Evolutionary conservation across 2,888 invertebrate genomes (phyloP), one percentile per base, ranked within the genome.

Genomic region (Chrysomela aeneicollis): DNA sequence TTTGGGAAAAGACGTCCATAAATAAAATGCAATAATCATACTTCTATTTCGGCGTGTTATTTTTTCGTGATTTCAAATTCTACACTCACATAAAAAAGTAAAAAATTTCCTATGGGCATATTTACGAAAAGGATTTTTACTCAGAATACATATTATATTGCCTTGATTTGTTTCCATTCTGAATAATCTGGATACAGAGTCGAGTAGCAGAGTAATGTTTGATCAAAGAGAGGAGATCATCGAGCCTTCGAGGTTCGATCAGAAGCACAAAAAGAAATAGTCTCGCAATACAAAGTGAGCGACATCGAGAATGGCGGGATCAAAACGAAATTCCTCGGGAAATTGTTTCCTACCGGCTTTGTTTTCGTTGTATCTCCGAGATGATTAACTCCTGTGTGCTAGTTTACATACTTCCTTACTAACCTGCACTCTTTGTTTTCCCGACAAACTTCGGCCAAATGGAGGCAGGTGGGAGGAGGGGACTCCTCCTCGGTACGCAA

Each of bases 401-500:
- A 63, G 62, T 61, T 70, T 59, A 61, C 66, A 57, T 64, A 68
- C 66, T 50, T 66, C 47, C 85, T 82, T 81, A 95, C 85, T 82
- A 82, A 95, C 95, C 92, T 92, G 92, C 95, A 95, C 75, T 90
- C 90, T 55, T 88, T 88, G 78, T 92, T 91, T 77, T 91, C 91
- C 71, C 92, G 88, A 83, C 96, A 96, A 75, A 87, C 87, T 78
- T 93, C 92, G 26, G 94, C 94, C 49, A 95, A 87, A 65, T 89
- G 89, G 78, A 94, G 91, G 83, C 96, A 96, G 61, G 93, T 92
- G n/a, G 94, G 94, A 72, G 91, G 89, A 53, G 92, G 89, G 26
- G 81, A 77, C 67, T 85, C 84, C 67, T 85, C 84, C 77, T 84
- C 85, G 66, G 84, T 82, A 63, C 93, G 87, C 83, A 94, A 93